Base-by-base conservation (phyloP, 1,140 invertebrate species). In the Schmidtea mediterranea region DNA sequence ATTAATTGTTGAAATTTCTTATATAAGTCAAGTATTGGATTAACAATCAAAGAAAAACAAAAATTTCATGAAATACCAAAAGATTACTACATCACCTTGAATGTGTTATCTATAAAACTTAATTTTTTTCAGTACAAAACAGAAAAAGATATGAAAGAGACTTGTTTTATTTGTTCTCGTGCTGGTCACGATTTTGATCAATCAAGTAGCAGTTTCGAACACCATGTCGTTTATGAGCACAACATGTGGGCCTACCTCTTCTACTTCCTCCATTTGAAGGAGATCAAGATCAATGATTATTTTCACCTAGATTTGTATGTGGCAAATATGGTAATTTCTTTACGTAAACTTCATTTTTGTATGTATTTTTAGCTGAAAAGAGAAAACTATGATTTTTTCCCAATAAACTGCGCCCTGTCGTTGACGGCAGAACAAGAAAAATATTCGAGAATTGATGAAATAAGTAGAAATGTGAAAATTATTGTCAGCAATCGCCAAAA, bases 181-280 rank as follows among this genome's bases (percentile, higher is more conserved):
- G 56, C 56, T 24, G 61, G 61, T 49, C 61, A 62, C 43, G 62
- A 63, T 51, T 65, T 65, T 54, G 62, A 63, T 40, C 56, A 58
- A 43, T 57, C 62, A 41, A 57, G 55, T 43, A 54, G 51, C 48
- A 62, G 63, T 5, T 66, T 65, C 57, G 60, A 63, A 32, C 55
- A 59, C 49, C 63, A 66, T 46, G 62, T 65, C 5, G 52, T 53
- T 16, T 52, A 58, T 41, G 63, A 66, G 51, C 63, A 66, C 53
- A 62, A 63, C 48, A 60, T 61, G 58, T 66, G 63, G 63, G 56
- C 58, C 2, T 66, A 66, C 48, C 55, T 66, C 5, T 66, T 62
- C 55, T 66, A 65, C 56, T 59, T 65, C 48, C 61, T 66, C 21
- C 62, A 66, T 51, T 53, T 66, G 32, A 55, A 62, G 32, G 61